Evolutionary conservation across 2,888 invertebrate species (phyloP).

Genomic region (Halictus ligatus): DNA sequence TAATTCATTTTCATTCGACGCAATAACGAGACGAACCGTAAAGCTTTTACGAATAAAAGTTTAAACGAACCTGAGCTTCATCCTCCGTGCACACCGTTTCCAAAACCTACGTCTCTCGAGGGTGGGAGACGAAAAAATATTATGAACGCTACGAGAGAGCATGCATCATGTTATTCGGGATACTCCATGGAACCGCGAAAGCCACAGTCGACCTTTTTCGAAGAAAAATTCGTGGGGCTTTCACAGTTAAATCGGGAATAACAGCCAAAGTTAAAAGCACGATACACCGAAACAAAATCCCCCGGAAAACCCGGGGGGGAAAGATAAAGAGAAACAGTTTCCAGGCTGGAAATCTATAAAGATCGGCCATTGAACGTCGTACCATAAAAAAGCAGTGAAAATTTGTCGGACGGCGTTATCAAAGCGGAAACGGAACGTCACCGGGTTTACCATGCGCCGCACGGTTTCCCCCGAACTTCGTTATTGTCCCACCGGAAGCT

Average conservation of each 20-base stretch:
- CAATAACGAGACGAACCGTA: background rate
- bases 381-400: background rate
- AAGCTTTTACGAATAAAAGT: background rate
- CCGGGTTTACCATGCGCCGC: background rate
- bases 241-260: background rate
- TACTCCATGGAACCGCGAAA: background rate
- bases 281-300: background rate
- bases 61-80: background rate
- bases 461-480: background rate
- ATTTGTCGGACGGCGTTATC: background rate
- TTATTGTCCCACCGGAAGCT: constrained; percentile 5
- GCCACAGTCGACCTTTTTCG: background rate
- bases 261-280: background rate
- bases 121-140: background rate
- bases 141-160: background rate
- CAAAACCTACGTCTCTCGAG: background rate
- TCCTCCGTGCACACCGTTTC: background rate
- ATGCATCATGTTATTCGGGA: too few species aligned
- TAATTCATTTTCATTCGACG: background rate
- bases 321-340: background rate
- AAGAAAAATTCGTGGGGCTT: background rate
- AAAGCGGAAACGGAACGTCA: constrained; percentile 9
- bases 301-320: background rate
- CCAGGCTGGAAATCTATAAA: background rate
- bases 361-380: background rate